Percentiles rank a stretch among this genome's conserved stretches.
These are phyloP conservation scores for Scomber scombrus DNA, from an alignment of 2,113 vertebrate genomes.

Conservation along the genomic window DNA sequence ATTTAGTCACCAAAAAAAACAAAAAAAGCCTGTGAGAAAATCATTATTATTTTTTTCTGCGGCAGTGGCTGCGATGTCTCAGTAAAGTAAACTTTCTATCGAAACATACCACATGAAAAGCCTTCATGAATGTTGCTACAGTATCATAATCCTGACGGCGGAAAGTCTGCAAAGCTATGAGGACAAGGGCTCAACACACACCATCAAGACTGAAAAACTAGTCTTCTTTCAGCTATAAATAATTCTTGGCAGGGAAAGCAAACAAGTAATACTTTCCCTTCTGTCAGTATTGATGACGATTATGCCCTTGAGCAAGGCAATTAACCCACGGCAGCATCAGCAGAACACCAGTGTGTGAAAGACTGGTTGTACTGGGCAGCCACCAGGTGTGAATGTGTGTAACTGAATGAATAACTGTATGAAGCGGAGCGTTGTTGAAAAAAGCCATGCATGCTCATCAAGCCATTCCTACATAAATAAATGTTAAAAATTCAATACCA, in stretches of 20 bases:
- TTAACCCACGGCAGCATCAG: constrained; percentile 1
- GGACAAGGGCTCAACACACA: constrained; percentile 27
- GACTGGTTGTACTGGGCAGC: constrained; percentile 32
- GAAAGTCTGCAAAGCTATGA: constrained; percentile 1
- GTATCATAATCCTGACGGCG: constrained; percentile 10
- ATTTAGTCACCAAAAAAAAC: constrained; percentile 19
- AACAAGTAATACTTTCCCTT: constrained; percentile 44
- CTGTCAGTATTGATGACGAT: constrained; percentile 42
- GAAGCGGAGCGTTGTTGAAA: not conserved
- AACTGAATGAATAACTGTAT: constrained; percentile 34
- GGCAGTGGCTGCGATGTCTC: constrained; percentile 6
- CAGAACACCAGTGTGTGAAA: constrained; percentile 28
- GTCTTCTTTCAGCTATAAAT: constrained; percentile 41
- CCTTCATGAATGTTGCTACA: not conserved
- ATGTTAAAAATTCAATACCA: constrained; percentile 11
- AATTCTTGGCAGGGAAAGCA: constrained; percentile 29
- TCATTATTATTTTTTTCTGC: not conserved
- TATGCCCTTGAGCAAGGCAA: constrained; percentile 48
- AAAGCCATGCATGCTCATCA: not conserved
- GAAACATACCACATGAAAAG: not conserved
- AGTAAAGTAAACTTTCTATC: not conserved
- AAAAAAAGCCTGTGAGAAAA: not conserved
- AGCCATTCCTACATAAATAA: constrained; percentile 29
- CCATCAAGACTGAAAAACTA: constrained; percentile 23
- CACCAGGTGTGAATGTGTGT: constrained; percentile 32